phyloP scores from a whole-genome alignment of 2,888 invertebrate species.

The Dromius quadrimaculatus region DNA sequence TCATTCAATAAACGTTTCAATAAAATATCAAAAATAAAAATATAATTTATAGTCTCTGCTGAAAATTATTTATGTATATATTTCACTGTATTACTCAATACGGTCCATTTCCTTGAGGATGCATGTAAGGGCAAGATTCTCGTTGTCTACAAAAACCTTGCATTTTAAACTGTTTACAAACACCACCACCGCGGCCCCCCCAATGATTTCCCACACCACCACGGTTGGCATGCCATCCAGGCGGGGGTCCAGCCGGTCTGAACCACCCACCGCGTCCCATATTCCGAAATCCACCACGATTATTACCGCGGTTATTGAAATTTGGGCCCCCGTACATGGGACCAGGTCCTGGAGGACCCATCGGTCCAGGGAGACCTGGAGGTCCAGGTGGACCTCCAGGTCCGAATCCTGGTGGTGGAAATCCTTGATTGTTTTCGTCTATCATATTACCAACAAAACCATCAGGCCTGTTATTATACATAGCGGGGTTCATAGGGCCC shows the following conservation, averaged over 20 bases:
- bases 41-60: neutral
- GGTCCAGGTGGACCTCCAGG: conserved; percentile 52
- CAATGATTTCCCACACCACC: conserved; percentile 64
- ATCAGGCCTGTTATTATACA: conserved; percentile 65
- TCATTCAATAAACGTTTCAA: conserved; percentile 15
- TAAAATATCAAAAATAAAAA: conserved; percentile 43
- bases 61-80: conserved; percentile 32
- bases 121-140: conserved; percentile 85
- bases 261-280: conserved; percentile 67
- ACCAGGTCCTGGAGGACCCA: conserved; percentile 60
- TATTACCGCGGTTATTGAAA: conserved; percentile 60
- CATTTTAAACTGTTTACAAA: conserved; percentile 84
- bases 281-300: conserved; percentile 71
- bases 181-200: conserved; percentile 70
- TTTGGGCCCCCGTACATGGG: conserved; percentile 61
- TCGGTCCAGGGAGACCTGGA: conserved; percentile 59
- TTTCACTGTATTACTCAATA: conserved; percentile 10
- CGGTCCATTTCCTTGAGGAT: conserved; percentile 68
- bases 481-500: conserved; percentile 60
- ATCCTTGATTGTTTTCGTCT: conserved; percentile 60
- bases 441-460: conserved; percentile 60
- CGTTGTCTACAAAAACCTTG: conserved; percentile 86
- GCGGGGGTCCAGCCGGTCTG: conserved; percentile 51
- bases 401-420: conserved; percentile 59
- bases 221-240: conserved; percentile 58